Conservation (phyloP, 1,140 invertebrate species). For the Drosophila saltans region DNA sequence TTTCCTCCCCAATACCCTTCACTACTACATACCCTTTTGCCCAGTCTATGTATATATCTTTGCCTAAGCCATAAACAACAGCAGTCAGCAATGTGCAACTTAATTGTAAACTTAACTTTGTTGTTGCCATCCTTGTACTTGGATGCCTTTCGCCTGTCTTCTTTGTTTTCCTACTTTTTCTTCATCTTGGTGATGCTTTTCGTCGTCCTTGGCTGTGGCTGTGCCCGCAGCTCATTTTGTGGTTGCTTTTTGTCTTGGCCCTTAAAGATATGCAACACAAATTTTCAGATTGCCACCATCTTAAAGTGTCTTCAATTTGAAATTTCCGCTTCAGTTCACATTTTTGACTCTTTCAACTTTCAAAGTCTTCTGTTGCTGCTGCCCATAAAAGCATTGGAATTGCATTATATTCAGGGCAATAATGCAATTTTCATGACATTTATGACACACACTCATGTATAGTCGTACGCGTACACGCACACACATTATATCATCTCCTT, state of each 20-base stretch:
- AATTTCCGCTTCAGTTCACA: conserved; percentile 34
- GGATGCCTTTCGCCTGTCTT: conserved; percentile 12
- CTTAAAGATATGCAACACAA: conserved; percentile 51
- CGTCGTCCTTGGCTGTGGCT: neutral
- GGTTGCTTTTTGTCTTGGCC: neutral
- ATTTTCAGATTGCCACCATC: conserved; percentile 39
- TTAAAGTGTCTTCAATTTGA: conserved; percentile 18
- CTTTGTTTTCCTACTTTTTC: conserved; percentile 18
- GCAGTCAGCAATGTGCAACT: conserved; percentile 49
- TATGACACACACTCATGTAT: conserved; percentile 27
- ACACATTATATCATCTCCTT: neutral
- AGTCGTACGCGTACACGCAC: neutral
- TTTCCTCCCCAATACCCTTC: conserved; percentile 17
- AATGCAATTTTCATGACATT: conserved; percentile 61
- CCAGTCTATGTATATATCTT: neutral
- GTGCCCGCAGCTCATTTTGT: neutral
- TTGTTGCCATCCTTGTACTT: conserved; percentile 34
- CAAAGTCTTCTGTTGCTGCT: neutral
- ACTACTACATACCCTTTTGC: neutral
- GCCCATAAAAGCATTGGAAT: conserved; percentile 58
- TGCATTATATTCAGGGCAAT: conserved; percentile 58
- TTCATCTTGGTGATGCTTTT: conserved; percentile 7
- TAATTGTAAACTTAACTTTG: conserved; percentile 60
- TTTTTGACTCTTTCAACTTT: conserved; percentile 12
- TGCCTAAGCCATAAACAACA: conserved; percentile 35